A percentile compares a stretch with the other conserved stretches of the same genome.
phyloP scores from a whole-genome alignment of 2,113 vertebrate genomes.

The Agapornis roseicollis region DNA sequence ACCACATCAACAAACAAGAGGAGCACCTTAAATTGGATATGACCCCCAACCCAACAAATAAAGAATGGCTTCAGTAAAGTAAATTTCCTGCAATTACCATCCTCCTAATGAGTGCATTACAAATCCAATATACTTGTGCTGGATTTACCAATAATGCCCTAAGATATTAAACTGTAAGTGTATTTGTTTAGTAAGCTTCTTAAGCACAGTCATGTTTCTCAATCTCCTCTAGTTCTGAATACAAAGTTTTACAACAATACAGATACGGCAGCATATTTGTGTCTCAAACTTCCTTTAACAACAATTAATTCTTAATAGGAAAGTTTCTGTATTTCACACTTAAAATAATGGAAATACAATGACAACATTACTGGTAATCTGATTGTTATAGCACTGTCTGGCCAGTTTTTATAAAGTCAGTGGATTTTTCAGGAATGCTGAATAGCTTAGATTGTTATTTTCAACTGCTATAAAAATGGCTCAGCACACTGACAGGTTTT shows the following conservation, averaged over 20 bases:
- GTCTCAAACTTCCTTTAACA: not conserved
- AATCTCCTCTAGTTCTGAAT: not conserved
- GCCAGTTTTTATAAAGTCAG: conserved; percentile 17
- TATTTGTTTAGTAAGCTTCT: not conserved
- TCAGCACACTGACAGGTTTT: not conserved
- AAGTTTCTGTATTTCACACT: not conserved
- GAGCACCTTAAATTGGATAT: not conserved
- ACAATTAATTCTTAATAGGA: conserved; percentile 5
- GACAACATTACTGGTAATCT: not conserved
- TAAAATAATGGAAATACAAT: conserved; percentile 21
- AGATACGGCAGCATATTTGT: not conserved
- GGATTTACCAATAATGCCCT: not conserved
- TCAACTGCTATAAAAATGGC: not conserved
- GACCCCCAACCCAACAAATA: not conserved
- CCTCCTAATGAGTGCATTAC: not conserved
- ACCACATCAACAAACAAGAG: not conserved
- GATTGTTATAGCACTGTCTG: not conserved
- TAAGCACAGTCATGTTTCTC: not conserved
- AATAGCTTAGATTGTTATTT: conserved; percentile 19
- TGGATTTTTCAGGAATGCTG: conserved; percentile 4
- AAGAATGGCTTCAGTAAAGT: not conserved
- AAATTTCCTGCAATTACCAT: not conserved
- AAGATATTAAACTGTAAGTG: not conserved
- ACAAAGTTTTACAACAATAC: not conserved
- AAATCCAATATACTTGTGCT: not conserved